A percentile compares a stretch with the other conserved stretches of the same genome.
Evolutionary conservation across 1,140 invertebrate genomes (phyloP).

Genomic region (Saccostrea echinata): DNA sequence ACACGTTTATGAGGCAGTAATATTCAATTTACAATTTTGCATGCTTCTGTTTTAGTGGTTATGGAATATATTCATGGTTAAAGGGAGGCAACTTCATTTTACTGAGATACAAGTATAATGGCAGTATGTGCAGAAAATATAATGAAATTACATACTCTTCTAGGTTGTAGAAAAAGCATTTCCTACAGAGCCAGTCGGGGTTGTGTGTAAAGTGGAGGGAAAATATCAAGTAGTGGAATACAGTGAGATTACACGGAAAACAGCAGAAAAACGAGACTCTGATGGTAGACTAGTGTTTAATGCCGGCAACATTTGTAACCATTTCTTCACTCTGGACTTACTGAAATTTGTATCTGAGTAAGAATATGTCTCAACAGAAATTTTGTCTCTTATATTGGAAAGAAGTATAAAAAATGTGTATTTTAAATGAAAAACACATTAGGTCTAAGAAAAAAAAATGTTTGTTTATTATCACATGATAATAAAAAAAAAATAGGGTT

Average conservation of each 20-base stretch:
- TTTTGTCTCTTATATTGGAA: not conserved
- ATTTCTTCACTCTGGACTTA: constrained; percentile 96
- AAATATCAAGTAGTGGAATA: constrained; percentile 96
- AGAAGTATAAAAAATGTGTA: no score
- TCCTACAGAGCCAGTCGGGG: constrained; percentile 96
- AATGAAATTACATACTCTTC: constrained; percentile 26
- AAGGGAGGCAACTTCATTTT: not conserved
- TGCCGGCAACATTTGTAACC: constrained; percentile 99
- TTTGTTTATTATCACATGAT: no score
- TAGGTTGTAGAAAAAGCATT: constrained; percentile 93
- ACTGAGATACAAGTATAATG: no score
- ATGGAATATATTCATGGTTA: not conserved
- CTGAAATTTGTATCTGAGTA: constrained; percentile 83
- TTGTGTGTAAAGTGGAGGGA: constrained; percentile 94
- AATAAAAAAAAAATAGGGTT: no score
- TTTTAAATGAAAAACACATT: no score
- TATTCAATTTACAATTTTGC: no score
- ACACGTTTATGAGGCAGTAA: no score
- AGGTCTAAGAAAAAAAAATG: no score
- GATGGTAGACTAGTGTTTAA: constrained; percentile 93
- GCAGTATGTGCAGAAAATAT: no score
- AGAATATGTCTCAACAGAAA: constrained; percentile 56
- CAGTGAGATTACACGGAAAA: constrained; percentile 94
- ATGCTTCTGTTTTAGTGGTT: no score
- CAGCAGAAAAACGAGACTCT: constrained; percentile 88